A percentile compares a stretch with the other conserved stretches of the same genome.
Conservation (phyloP, 1,140 invertebrate species). For the Pseudomyrmex gracilis region DNA sequence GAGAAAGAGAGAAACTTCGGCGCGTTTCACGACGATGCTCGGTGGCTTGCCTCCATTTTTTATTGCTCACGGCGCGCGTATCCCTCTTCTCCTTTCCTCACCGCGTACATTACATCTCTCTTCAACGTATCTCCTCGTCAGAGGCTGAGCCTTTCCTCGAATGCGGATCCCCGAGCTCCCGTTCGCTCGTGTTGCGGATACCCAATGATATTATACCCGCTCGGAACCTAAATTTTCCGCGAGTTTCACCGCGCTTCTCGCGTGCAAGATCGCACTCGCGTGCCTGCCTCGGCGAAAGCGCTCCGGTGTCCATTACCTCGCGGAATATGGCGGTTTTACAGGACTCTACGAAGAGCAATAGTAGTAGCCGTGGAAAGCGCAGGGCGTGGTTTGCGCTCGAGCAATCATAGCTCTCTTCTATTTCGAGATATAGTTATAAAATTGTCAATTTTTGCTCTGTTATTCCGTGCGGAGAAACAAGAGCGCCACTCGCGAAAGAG, state of each 20-base stretch:
- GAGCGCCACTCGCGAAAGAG: neutral
- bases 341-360: neutral
- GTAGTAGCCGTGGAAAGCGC: neutral
- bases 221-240: slow-evolving; percentile 26
- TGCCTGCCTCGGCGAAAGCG: slow-evolving; percentile 34
- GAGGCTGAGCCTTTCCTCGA: slow-evolving; percentile 41
- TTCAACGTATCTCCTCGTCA: slow-evolving; percentile 33
- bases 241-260: slow-evolving; percentile 42
- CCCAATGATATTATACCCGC: slow-evolving; percentile 13
- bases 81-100: slow-evolving; percentile 20
- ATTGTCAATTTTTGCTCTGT: slow-evolving; percentile 1
- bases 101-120: slow-evolving; percentile 20
- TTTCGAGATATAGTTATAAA: neutral
- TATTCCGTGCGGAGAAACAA: too few species aligned
- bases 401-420: neutral
- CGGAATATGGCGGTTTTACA: slow-evolving; percentile 21
- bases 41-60: slow-evolving; percentile 72
- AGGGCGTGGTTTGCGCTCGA: neutral
- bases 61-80: slow-evolving; percentile 47
- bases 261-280: slow-evolving; percentile 51
- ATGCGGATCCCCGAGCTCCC: slow-evolving; percentile 8
- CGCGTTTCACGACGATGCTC: slow-evolving; percentile 67
- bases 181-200: slow-evolving; percentile 7
- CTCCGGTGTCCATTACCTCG: slow-evolving; percentile 16
- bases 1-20: slow-evolving; percentile 70